Base-by-base conservation (phyloP, 2,797 vertebrate genomes). In the Zenarchopterus dispar region DNA sequence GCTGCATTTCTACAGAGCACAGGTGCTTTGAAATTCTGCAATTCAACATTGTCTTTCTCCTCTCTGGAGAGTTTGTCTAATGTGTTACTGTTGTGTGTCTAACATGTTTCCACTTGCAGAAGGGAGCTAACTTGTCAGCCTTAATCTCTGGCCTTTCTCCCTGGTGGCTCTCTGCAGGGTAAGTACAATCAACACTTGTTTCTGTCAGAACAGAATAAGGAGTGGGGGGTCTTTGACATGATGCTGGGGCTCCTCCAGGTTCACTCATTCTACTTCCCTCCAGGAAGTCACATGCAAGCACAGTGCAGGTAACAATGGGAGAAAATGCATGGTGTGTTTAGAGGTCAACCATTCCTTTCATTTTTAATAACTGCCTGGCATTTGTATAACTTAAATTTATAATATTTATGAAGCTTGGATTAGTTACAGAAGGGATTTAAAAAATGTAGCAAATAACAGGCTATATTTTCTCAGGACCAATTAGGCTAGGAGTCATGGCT, bases 161-260 rank as follows among this genome's bases (percentile, higher is more conserved):
- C 78, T 48, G 65, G 67, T 76, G 77, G 73, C 44, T 68, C 58
- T 69, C 57, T 70, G 78, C 74, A 36, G 79, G 64, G 71, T 72
- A 72, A 46, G 63, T 79, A 71, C 85, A 89, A 88, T 91, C 84
- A 84, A 71, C 81, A 77, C 74, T 81, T 78, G 72, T 85, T 84
- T 85, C 73, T 81, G 69, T 67, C 16, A 9, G 28, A 56, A 54
- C 19, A 57, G 73, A 73, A 76, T 68, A 57, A 73, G 76, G 33
- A 80, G 68, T 23, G 16, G 77, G 63, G 66, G 58, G 69, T 74
- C 67, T 78, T 47, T 73, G 77, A 80, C 71, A 78, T 51, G 22
- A 53, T 46, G 63, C 76, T 49, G 73, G 62, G 57, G 43, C 62
- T 72, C 54, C 62, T 78, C 52, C 10, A 36, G 58, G 78, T 70